Percentiles rank a stretch among this genome's conserved stretches.
phyloP scores from a whole-genome alignment of 2,888 invertebrate genomes.

The Sisyra nigra region DNA sequence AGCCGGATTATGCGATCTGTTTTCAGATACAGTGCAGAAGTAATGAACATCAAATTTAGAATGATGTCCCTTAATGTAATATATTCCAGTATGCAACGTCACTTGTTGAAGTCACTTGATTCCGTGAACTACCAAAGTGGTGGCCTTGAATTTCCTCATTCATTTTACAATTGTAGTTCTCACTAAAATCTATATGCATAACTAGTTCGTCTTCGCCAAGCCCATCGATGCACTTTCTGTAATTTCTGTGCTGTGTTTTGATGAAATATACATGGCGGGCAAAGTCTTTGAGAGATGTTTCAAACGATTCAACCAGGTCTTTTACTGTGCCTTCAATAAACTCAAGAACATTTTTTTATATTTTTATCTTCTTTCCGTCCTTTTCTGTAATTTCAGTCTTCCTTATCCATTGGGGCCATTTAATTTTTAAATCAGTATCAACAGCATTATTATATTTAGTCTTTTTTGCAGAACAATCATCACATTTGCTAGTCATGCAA shows the following conservation, averaged over 20 bases:
- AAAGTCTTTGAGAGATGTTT: too few relatives aligned
- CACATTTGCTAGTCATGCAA: too few relatives aligned
- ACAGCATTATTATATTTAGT: too few relatives aligned
- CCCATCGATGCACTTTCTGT: conserved; percentile 12
- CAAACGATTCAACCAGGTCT: too few relatives aligned
- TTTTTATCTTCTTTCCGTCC: too few relatives aligned
- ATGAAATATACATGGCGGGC: too few relatives aligned
- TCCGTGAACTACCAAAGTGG: conserved; percentile 14
- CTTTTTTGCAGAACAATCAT: too few relatives aligned
- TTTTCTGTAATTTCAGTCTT: too few relatives aligned
- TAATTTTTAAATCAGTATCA: too few relatives aligned
- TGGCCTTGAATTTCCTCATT: conserved; percentile 13
- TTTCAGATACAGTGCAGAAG: conserved; percentile 14
- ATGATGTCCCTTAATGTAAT: neutral
- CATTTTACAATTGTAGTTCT: conserved; percentile 2
- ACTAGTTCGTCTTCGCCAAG: conserved; percentile 12
- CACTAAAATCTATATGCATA: conserved; percentile 2
- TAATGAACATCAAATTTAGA: neutral
- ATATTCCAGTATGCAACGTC: conserved; percentile 6
- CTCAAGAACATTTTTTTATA: too few relatives aligned
- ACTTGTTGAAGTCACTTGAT: conserved; percentile 10
- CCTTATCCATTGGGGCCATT: too few relatives aligned
- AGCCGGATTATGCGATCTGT: conserved; percentile 16
- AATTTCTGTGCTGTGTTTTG: conserved; percentile 11
- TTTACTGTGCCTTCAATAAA: conserved; percentile 9